Evolutionary conservation across 2,797 vertebrate species (phyloP), one percentile per base, ranked within the genome.

Genomic region (Mallotus villosus): DNA sequence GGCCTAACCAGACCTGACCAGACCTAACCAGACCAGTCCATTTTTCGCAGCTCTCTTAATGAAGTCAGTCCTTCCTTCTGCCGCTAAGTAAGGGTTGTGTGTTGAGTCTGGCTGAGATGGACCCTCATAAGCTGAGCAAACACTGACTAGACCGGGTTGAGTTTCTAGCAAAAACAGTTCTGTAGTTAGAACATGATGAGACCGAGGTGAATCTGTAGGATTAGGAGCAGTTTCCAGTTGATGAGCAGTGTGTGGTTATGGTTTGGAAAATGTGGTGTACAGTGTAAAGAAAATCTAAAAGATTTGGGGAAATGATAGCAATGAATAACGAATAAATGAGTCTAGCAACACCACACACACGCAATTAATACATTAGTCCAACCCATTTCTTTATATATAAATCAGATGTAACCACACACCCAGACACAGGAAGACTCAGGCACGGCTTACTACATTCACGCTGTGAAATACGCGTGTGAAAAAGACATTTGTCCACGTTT

Each of bases 81-180:
- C 24, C 58, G 62, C 46, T 51, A 34, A 32, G 49, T 63, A 2
- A 7, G 59, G 61, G 32, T 34, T 63, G 46, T 71, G 41, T 67
- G 66, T 58, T 46, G 59, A n/a, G 58, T 22, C 68, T 49, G 59
- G n/a, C 17, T 69, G 2, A 22, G 29, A 12, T 69, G 60, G 61
- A 63, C 34, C n/a, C n/a, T 64, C 72, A 68, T 71, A 74, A 79
- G 74, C 74, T 77, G 79, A 79, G 70, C 37, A 81, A 79, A 74
- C 77, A 74, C 14, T 25, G 57, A 25, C 67, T 53, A 70, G 59
- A 75, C 8, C n/a, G 61, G 14, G 5, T 64, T 55, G 66, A 19
- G 19, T 64, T 71, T 68, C 67, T 22, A 58, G 27, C 63, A 51
- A 74, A 71, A 71, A 63, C 78, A 81, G 21, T 46, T 46, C 41